Base-by-base conservation (phyloP, 2,113 vertebrate species). In the Gymnorhina tibicen region DNA sequence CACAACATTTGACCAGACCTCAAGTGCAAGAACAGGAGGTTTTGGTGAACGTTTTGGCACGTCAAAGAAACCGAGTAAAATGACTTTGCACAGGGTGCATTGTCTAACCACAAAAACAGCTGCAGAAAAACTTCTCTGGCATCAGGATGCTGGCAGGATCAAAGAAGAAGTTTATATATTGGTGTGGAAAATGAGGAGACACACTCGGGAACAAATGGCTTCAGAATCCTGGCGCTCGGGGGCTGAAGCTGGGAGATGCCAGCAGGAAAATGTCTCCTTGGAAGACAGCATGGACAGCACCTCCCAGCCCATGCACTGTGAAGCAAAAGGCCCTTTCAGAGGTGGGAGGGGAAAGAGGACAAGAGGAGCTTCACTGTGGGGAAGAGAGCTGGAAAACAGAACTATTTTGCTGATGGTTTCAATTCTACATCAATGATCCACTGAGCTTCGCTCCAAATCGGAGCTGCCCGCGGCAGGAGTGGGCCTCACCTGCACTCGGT, bases 291-390 rank as follows among this genome's bases (percentile, higher is more conserved):
- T 2, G 16, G 55, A 24, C 23, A 87, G 35, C 13, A 64, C 28
- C 41, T 85, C 37, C n/a, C 5, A 4, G 62, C 16, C 58, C 30
- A 27, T 6, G 14, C 28, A 19, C 28, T 55, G 37, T 3, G 20
- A 11, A 83, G 46, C 20, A 62, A 78, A 79, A 0, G 1, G 50
- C 22, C 33, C 27, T 20, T 0, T 0, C 10, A 19, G 49, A 41
- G 37, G 23, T 1, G 28, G 28, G n/a, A 60, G 10, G 26, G 28
- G 13, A 33, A 53, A 72, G 27, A 42, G 39, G 12, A 5, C 37
- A 35, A 66, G 37, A 42, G 16, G 21, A n/a, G 49, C 28, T 68
- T 49, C 6, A 4, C 37, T 30, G 18, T 35, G 44, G 14, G n/a
- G 32, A 52, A 72, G 22, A 64, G 16, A 79, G 21, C 0, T 52